Conservation (phyloP, 2,113 vertebrate genomes). For the Anhinga anhinga region DNA sequence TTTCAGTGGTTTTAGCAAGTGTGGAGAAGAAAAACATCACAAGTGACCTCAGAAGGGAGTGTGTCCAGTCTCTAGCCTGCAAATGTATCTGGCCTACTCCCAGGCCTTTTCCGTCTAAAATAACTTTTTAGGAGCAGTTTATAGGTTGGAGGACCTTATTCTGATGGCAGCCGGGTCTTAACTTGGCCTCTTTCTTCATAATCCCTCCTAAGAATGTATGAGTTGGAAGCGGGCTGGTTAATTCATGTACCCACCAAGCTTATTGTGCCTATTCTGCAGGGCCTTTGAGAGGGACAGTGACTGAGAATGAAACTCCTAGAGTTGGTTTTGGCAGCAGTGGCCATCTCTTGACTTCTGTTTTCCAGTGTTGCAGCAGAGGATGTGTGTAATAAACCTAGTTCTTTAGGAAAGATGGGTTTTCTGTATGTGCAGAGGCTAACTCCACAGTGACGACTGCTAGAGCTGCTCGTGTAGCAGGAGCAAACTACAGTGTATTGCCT, state of each 20-base stretch:
- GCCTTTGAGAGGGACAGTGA: neutral
- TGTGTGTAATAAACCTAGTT: neutral
- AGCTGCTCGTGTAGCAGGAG: neutral
- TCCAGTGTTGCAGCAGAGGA: neutral
- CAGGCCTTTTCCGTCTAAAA: neutral
- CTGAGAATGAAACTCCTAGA: neutral
- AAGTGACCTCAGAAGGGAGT: rapidly evolving
- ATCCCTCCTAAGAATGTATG: neutral
- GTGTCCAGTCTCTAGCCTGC: neutral
- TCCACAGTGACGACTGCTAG: neutral
- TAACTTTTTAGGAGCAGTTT: neutral
- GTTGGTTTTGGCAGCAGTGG: neutral
- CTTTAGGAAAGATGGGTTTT: neutral
- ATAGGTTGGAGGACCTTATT: neutral
- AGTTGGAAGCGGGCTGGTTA: neutral
- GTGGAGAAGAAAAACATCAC: neutral
- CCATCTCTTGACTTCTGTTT: neutral
- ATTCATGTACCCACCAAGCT: neutral
- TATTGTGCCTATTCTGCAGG: neutral
- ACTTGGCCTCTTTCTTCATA: neutral
- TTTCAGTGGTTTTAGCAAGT: neutral
- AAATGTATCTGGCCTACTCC: neutral
- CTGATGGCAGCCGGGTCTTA: neutral
- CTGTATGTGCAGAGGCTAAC: neutral
- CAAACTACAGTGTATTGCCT: neutral